A percentile compares a stretch with the other conserved stretches of the same genome.
phyloP scores from a whole-genome alignment of 2,888 invertebrate genomes.

The Polymixis flavicincta region DNA sequence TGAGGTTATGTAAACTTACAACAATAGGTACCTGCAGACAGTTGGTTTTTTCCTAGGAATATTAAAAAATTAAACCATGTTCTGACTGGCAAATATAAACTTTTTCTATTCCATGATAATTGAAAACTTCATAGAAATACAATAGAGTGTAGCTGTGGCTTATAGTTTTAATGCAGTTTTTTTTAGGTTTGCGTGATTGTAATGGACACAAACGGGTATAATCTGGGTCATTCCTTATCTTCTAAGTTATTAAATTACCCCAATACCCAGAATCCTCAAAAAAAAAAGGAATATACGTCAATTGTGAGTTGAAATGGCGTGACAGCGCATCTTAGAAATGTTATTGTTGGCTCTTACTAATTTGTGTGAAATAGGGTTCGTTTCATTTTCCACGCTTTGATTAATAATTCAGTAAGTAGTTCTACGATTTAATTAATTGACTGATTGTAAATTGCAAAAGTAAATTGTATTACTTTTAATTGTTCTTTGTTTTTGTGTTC shows the following conservation, averaged over 20 bases:
- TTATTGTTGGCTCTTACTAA: too few species aligned
- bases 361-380: conserved; percentile 23
- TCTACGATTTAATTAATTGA: neutral
- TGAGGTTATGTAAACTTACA: too few species aligned
- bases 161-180: neutral
- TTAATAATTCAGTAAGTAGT: conserved; percentile 18
- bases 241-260: conserved; percentile 1
- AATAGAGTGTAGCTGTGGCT: neutral
- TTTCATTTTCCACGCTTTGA: conserved; percentile 19
- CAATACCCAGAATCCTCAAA: conserved; percentile 26
- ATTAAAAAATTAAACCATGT: too few species aligned
- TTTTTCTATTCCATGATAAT: neutral
- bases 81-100: too few species aligned
- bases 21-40: too few species aligned
- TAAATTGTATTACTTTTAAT: neutral
- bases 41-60: too few species aligned
- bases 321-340: conserved; percentile 22
- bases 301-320: conserved; percentile 38
- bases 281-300: conserved; percentile 27
- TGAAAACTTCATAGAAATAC: neutral
- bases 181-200: conserved; percentile 32
- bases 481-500: too few species aligned
- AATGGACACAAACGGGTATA: neutral
- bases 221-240: conserved; percentile 1
- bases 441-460: neutral